These are phyloP conservation scores for Mus minutoides DNA, from an alignment of 2,797 vertebrate genomes.

Conservation along the genomic window DNA sequence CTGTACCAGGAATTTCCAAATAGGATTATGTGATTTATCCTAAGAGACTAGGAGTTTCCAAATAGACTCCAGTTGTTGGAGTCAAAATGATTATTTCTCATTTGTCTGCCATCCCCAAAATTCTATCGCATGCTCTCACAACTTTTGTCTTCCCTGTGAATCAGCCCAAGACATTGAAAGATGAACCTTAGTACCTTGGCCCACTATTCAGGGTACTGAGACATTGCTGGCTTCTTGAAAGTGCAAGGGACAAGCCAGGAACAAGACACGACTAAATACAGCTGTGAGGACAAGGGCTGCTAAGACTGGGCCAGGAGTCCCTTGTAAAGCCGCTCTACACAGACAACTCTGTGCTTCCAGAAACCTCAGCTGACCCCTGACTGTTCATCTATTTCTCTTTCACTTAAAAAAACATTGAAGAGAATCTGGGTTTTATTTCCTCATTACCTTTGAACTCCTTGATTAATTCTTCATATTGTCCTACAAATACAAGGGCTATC, in stretches of 20 bases:
- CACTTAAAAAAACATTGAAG: neutral
- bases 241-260: neutral
- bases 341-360: neutral
- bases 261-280: neutral
- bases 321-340: neutral
- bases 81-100: conserved; percentile 39
- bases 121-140: neutral
- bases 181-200: neutral
- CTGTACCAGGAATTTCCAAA: conserved; percentile 70
- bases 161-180: conserved; percentile 23
- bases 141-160: conserved; percentile 41
- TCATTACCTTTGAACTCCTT: conserved; percentile 16
- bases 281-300: neutral
- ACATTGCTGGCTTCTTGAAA: neutral
- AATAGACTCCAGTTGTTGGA: conserved; percentile 34
- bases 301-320: neutral
- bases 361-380: neutral
- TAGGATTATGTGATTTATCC: conserved; percentile 68
- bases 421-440: neutral
- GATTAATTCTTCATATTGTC: conserved; percentile 1
- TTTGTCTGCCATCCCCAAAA: conserved; percentile 36
- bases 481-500: neutral
- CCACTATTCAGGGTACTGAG: neutral
- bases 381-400: neutral
- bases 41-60: conserved; percentile 62